Conservation (phyloP, 2,888 invertebrate species). For the Ichneumon xanthorius region DNA sequence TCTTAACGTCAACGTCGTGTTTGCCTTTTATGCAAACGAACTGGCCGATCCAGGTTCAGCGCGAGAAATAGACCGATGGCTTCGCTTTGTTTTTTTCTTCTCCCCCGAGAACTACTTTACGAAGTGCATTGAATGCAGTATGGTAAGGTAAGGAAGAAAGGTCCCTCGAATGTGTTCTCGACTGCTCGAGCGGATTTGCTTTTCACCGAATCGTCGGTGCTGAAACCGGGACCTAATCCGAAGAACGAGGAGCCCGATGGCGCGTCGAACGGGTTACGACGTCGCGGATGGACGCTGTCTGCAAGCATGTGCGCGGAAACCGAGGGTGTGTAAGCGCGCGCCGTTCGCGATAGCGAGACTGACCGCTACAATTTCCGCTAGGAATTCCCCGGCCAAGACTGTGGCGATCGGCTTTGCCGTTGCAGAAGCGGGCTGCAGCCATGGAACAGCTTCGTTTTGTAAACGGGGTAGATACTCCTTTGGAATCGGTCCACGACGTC, state of each 20-base stretch:
- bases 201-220: conserved; percentile 17
- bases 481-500: conserved; percentile 36
- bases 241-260: neutral
- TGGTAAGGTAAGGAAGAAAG: conserved; percentile 31
- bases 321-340: neutral
- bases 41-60: too few species aligned
- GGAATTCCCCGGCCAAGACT: neutral
- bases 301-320: conserved; percentile 2
- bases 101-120: conserved; percentile 31
- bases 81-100: neutral
- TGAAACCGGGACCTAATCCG: conserved; percentile 13
- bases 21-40: too few species aligned
- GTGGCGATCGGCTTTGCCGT: conserved; percentile 1
- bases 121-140: conserved; percentile 23
- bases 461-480: conserved; percentile 3
- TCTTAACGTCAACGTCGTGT: too few species aligned
- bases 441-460: conserved; percentile 2
- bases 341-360: neutral
- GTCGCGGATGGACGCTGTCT: conserved; percentile 2
- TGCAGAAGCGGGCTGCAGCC: neutral
- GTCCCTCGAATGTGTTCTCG: neutral
- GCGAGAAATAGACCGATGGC: too few species aligned
- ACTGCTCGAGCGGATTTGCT: conserved; percentile 16
- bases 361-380: neutral
- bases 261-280: neutral